Base-by-base conservation (phyloP, 64 coral and sea anemone genomes). In the Orbicella faveolata region DNA sequence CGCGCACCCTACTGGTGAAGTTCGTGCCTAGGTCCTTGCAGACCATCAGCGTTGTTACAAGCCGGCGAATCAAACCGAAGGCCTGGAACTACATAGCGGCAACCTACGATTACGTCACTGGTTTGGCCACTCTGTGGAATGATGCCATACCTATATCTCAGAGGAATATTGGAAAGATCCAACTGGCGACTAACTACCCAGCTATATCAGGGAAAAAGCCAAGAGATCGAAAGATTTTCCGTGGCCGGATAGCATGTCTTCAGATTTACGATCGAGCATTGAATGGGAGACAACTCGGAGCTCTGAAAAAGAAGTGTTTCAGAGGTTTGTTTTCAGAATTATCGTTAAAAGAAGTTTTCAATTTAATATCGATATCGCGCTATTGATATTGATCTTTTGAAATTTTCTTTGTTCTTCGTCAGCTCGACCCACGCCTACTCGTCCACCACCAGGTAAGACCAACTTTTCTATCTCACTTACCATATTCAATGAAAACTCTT, bases 71-170 rank as follows among this genome's bases (percentile, higher is more conserved):
- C 63, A 87, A 81, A 87, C 76, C 83, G 25, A 67, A 75, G 18
- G 18, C 25, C 16, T 92, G 90, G 90, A 92, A 92, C 63, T 92
- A 87, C 84, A 53, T 92, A 36, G 90, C 90, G 17, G 83, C 83
- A 7, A 80, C 75, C 3, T 92, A 92, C 62, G 90, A 92, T 41
- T 88, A 92, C 51, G 67, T 20, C 25, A 92, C 82, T 9, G 83
- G 90, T 17, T 52, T 92, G 36, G 90, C 90, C 15, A 87, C 90
- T 1, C 33, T 92, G 20, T 92, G 90, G 90, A 87, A 52, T 76
- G 76, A 92, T 75, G 84, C 90, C 9, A 78, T 62, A 80, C 90
- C 84, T 39, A 92, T 92, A 33, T 44, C 77, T 0, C 90, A 92
- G 63, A 64, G 90, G 12, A 75, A 77, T 15, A 92, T 92, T 66